phyloP scores from a whole-genome alignment of 2,113 vertebrate genomes.

The Ahaetulla prasina region DNA sequence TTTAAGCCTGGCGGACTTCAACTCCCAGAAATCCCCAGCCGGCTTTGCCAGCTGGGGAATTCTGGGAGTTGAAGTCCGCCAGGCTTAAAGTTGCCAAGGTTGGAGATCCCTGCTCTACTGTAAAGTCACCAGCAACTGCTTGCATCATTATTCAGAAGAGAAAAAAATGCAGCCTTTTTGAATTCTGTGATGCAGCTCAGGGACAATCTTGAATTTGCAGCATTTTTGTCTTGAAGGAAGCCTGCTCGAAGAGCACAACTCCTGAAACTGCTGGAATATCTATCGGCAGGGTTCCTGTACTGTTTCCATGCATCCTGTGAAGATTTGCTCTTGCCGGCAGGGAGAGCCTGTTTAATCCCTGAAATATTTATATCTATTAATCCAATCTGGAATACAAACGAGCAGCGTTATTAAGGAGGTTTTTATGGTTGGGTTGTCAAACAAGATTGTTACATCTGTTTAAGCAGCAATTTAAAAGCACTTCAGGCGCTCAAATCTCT shows the following conservation, averaged over 20 bases:
- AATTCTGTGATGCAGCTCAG: neutral
- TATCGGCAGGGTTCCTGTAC: neutral
- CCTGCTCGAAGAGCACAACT: neutral
- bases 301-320: slow-evolving; percentile 31
- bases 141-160: neutral
- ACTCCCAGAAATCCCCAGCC: too few relatives aligned
- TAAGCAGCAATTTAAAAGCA: slow-evolving; percentile 26
- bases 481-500: neutral
- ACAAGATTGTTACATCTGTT: slow-evolving; percentile 39
- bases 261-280: neutral
- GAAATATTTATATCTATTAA: slow-evolving; percentile 52
- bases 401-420: slow-evolving; percentile 31
- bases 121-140: neutral
- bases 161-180: neutral
- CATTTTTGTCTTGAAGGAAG: neutral
- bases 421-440: slow-evolving; percentile 45
- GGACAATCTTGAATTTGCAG: neutral
- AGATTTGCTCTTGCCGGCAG: slow-evolving; percentile 41
- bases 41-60: too few relatives aligned
- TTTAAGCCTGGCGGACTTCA: too few relatives aligned
- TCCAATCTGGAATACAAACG: slow-evolving; percentile 52
- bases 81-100: too few relatives aligned
- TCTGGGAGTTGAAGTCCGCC: too few relatives aligned
- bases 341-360: slow-evolving; percentile 46
- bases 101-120: too few relatives aligned